Evolutionary conservation across 2,797 vertebrate species (phyloP).

Genomic region (Linurgus olivaceus): DNA sequence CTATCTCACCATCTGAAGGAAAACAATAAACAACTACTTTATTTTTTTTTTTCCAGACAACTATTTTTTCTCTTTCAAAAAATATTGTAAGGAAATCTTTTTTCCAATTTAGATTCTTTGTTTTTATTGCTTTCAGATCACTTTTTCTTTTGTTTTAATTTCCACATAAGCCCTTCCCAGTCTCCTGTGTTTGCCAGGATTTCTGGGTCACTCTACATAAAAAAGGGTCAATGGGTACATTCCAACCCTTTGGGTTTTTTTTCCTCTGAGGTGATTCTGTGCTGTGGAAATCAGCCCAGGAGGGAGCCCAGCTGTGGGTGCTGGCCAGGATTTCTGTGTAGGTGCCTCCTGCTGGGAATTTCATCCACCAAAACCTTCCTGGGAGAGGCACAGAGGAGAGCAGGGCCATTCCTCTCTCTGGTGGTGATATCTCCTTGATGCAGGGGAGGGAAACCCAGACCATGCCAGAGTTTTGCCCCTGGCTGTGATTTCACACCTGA

Average conservation of each 20-base stretch:
- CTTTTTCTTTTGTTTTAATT: neutral
- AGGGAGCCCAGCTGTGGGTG: rapidly evolving
- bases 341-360: rapidly evolving
- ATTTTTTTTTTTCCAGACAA: neutral
- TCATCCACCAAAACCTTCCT: neutral
- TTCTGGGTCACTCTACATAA: neutral
- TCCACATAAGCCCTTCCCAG: neutral
- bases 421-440: rapidly evolving
- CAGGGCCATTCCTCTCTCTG: neutral
- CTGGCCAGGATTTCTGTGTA: neutral
- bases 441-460: neutral
- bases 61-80: neutral
- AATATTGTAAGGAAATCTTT: neutral
- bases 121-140: neutral
- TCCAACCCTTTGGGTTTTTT: rapidly evolving
- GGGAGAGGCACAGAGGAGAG: neutral
- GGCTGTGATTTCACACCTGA: neutral
- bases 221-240: neutral
- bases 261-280: neutral
- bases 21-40: neutral
- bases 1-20: neutral
- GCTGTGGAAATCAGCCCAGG: neutral
- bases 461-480: neutral
- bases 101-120: neutral
- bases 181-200: neutral